Conservation (phyloP, 2,888 invertebrate genomes). For the Hyalella azteca region DNA sequence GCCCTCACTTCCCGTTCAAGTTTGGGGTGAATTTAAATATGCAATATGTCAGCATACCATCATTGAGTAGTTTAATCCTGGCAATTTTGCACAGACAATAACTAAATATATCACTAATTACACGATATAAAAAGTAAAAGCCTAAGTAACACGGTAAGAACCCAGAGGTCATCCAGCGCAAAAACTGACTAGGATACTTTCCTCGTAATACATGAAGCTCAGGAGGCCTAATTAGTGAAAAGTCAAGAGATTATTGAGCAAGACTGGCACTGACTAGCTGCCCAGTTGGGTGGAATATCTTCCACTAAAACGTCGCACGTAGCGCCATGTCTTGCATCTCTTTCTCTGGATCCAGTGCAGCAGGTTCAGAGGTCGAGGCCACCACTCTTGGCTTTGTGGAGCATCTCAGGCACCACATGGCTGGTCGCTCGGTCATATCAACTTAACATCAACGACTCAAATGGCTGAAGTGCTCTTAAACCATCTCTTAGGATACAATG, state of each 20-base stretch:
- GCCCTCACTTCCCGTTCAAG: no score
- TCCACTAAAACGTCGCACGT: background rate
- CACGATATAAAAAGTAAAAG: no score
- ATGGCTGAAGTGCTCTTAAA: background rate
- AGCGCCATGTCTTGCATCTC: no score
- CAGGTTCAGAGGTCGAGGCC: conserved; percentile 16
- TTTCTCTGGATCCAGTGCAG: background rate
- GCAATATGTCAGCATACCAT: no score
- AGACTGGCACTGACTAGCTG: background rate
- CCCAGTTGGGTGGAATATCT: background rate
- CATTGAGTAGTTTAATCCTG: no score
- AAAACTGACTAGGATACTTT: background rate
- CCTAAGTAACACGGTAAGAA: no score
- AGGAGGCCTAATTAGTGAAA: background rate
- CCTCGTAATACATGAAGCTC: background rate
- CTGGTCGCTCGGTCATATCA: background rate
- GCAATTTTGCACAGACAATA: no score
- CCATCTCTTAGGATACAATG: background rate
- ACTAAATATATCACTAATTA: no score
- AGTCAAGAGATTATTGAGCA: conserved; percentile 12
- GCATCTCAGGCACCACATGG: conserved; percentile 15
- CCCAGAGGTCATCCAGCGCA: no score
- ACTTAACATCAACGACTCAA: background rate
- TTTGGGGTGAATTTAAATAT: no score
- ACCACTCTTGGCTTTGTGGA: background rate